These are phyloP conservation scores for Epinephelus awoara DNA, from an alignment of 2,797 vertebrate genomes.

Conservation along the genomic window DNA sequence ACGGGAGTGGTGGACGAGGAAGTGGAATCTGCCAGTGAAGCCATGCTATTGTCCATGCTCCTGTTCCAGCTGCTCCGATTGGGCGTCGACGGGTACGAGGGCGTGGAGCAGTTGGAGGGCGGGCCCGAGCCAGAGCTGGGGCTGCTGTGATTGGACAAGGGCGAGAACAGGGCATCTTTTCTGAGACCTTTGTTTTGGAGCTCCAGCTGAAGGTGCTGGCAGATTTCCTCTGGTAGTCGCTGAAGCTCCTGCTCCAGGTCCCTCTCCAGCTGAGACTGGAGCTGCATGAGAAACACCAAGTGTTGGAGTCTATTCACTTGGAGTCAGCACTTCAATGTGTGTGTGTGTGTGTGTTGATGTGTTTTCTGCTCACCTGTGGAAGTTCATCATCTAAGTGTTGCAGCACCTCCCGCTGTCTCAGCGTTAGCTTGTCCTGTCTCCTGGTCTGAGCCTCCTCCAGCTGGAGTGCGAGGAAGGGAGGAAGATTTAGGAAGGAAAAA, in stretches of 20 bases:
- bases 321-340: neutral
- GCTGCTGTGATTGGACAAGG: constrained; percentile 81
- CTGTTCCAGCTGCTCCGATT: constrained; percentile 68
- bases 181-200: constrained; percentile 77
- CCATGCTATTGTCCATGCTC: constrained; percentile 80
- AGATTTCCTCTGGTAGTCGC: constrained; percentile 86
- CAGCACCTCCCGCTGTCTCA: constrained; percentile 85
- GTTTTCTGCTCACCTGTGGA: constrained; percentile 80
- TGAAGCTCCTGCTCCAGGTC: constrained; percentile 82
- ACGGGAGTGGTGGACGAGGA: constrained; percentile 78
- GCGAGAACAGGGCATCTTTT: constrained; percentile 74
- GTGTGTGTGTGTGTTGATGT: neutral
- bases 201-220: constrained; percentile 85
- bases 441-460: constrained; percentile 90
- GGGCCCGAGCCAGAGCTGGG: constrained; percentile 80
- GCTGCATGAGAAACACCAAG: constrained; percentile 66
- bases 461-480: constrained; percentile 63
- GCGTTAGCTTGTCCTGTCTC: constrained; percentile 86
- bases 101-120: constrained; percentile 87
- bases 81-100: constrained; percentile 78
- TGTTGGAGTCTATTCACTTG: neutral
- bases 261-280: constrained; percentile 78
- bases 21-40: constrained; percentile 76
- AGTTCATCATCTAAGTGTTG: constrained; percentile 86
- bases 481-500: neutral